Base-by-base conservation (phyloP, 1,140 invertebrate genomes). In the Drosophila obscura region DNA sequence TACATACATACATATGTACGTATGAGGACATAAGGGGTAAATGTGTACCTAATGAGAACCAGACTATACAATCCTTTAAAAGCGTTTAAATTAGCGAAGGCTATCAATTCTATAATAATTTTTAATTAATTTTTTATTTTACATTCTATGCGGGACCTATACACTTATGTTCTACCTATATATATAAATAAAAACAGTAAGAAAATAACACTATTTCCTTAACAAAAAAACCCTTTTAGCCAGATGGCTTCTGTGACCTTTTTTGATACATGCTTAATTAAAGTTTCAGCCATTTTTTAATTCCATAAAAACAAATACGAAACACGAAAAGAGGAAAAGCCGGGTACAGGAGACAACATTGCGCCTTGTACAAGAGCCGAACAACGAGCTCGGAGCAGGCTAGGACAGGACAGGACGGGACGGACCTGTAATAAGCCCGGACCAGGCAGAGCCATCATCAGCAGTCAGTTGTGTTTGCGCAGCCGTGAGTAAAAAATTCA, bases 401-500 rank as follows among this genome's bases (percentile, higher is more conserved):
- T 7, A 31, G 35, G 11, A 4, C 35, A 39, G 35, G 35, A 1
- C 35, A 39, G 31, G 31, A 9, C 28, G 4, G 28, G 28, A 31
- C 31, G 35, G 8, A 35, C 31, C 31, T 9, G 24, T 5, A 61
- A 39, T 45, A 50, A 63, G 45, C 9, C 8, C 16, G 44, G 26
- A 31, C 31, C 31, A 56, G 58, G 44, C 64, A 73, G 48, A 62
- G 62, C 69, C 80, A 69, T 88, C 75, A 84, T 88, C 79, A 84
- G 73, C 63, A 77, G 57, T 76, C 75, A 67, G 78, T 87, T 87
- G 83, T 87, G 82, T 87, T 87, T 87, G 82, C 78, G 82, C 82
- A 85, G 83, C 73, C 75, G 82, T 88, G 83, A 82, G 83, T 87
- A 88, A 88, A 88, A 88, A 88, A 88, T 88, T 88, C 83, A 88